Evolutionary conservation across 2,888 invertebrate species (phyloP), one percentile per base, ranked within the genome.

Genomic region (Crematogaster levior): DNA sequence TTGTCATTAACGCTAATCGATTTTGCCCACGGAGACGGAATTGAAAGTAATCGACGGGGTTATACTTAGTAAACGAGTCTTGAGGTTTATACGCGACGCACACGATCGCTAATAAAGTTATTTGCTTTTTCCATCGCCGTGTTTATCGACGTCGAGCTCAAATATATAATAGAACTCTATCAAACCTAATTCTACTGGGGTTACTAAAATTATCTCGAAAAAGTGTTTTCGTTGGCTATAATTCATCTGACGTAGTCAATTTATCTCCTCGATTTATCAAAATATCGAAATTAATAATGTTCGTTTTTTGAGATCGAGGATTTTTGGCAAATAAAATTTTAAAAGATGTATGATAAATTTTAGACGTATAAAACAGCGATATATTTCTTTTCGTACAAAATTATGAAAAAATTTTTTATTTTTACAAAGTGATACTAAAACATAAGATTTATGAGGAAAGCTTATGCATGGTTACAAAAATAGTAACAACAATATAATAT

Each of bases 1-100:
- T 83, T 84, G 63, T 81, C 85, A 82, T 86, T 88, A 86, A 81
- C 53, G 70, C 79, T 88, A 84, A 88, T 88, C 85, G 86, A 85
- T 88, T 84, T 83, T 46, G 65, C 65, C 70, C 30, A 70, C 46
- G 60, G 46, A 34, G 65, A 82, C 56, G 81, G 61, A 86, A 81
- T 81, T 70, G 81, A 86, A 86, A 75, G 75, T 86, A 88, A 88
- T 88, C 82, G 83, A 73, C 81, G 34, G 56, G 60, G 51, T 82
- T 75, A 77, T 77, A 73, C 48, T 85, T 68, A 84, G 82, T 81
- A 84, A n/a, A 85, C 82, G 77, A 74, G 81, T 63, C 63, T 24
- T 21, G 46, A 27, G 27, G 34, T 60, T 74, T 79, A 63, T 77
- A 83, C 66, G 74, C 75, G 81, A 79, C 81, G 73, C 81, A 63